phyloP scores from a whole-genome alignment of 2,888 invertebrate genomes.

The Lottia gigantea region DNA sequence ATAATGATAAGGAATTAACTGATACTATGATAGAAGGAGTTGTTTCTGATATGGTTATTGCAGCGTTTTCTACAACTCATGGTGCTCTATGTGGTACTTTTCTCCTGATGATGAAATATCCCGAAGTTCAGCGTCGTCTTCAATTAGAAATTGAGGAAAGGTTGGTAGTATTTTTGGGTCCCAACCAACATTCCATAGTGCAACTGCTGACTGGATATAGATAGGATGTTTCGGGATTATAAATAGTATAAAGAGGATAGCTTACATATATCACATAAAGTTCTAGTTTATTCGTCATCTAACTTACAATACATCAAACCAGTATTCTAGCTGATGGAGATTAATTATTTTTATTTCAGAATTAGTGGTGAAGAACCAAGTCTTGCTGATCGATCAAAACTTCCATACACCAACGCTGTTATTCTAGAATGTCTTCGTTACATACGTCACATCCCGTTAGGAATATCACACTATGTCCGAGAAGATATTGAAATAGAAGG shows the following conservation, averaged over 20 bases:
- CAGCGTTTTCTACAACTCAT: neutral
- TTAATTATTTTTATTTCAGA: no score
- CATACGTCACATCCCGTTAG: neutral
- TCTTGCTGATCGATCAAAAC: neutral
- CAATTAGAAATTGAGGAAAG: neutral
- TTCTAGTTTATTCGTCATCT: no score
- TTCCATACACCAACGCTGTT: neutral
- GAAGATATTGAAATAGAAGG: slow-evolving; percentile 1
- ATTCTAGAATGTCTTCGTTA: neutral
- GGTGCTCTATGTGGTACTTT: neutral
- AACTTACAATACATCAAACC: no score
- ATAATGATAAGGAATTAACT: neutral
- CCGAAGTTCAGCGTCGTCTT: neutral
- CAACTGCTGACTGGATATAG: no score
- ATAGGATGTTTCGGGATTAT: no score
- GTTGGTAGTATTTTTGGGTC: neutral
- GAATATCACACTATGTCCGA: neutral
- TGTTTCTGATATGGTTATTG: neutral
- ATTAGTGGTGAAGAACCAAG: neutral
- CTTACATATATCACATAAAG: no score
- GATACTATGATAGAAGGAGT: neutral
- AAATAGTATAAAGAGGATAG: no score
- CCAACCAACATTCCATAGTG: no score
- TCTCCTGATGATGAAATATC: neutral
- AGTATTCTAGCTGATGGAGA: no score